Base-by-base conservation (phyloP, 2,888 invertebrate genomes). In the Anthoptus insignis region DNA sequence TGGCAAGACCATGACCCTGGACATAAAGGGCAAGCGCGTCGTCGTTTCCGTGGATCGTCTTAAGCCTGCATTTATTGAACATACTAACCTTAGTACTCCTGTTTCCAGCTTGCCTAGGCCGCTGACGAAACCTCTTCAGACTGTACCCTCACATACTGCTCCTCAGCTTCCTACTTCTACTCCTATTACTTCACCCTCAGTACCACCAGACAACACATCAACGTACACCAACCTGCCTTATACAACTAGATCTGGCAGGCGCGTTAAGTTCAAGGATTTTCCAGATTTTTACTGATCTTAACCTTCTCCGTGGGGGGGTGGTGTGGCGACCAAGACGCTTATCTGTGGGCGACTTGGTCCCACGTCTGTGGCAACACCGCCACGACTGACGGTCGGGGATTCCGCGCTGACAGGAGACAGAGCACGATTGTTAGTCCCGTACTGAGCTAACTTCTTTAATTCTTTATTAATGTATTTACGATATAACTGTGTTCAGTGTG, bases 1-100 rank as follows among this genome's bases (percentile, higher is more conserved):
- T 9, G 64, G 56, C 9, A 66, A 66, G 22, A 64, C 68, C 8
- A 14, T 70, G 1, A 66, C 65, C 1, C 9, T 67, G 11, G 37
- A 49, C 16, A 13, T 65, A 11, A 67, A 54, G 39, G 69, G 64
- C 13, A 69, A 53, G 27, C 56, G 3, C 11, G 29, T 52, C 16
- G 37, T 34, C 3, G 66, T 66, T 0, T 63, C 63, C 24, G 21
- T 37, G 13, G 37, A 37, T 37, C 37, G 37, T 1, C n/a, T 37
- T 2, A 37, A 37, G n/a, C 37, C 37, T n/a, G 37, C 37, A 3
- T 37, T n/a, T 6, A n/a, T n/a, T 32, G 32, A 32, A 8, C 27
- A 27, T 27, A 27, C 27, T 2, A 32, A 11, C 32, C 32, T 32
- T 32, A 9, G 7, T 32, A 9, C 32, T 32, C 5, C 5, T 11